Evolutionary conservation across 2,113 vertebrate genomes (phyloP), one percentile per base, ranked within the genome.

Genomic region (Brevimyrus niger): DNA sequence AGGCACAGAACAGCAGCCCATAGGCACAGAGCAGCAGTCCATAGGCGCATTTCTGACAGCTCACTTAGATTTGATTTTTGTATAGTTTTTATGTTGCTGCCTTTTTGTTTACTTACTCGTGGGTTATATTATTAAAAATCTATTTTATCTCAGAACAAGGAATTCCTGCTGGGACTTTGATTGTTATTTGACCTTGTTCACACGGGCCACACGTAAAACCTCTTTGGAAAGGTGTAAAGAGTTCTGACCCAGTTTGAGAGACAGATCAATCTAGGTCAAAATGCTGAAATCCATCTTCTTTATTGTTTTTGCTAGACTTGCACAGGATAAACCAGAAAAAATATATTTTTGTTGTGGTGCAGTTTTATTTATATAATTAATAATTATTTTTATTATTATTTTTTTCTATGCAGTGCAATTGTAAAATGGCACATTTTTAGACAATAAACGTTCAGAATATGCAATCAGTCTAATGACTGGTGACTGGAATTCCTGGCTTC

Each of bases 401-500:
- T 85, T 42, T 89, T 61, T 87, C 90, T 94, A 91, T 69, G 61
- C 27, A 93, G 93, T 90, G 92, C 87, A 92, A 91, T 86, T 94
- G 94, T 94, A 93, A 92, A 83, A 88, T 90, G 88, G 86, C 85
- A 88, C 90, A 91, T 86, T 89, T 90, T 83, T 11, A 38, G 53
- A 76, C 13, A 6, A 90, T 90, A 46, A 76, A 50, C 23, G 35
- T 65, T 35, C 73, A 51, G 23, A n/a, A 88, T 11, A 65, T 48
- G 50, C 86, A 21, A 88, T 90, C 91, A 80, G 31, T 8, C 65
- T 88, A 87, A 38, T 50, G 44, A 17, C 61, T 48, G 47, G 44
- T 0, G 91, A 93, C 93, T 94, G 92, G 93, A 95, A 94, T 93
- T 94, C 94, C 93, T 93, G 90, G 92, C 92, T 90, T 94, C 93